phyloP scores from a whole-genome alignment of 2,113 vertebrate species.

The Corynorhinus townsendii region DNA sequence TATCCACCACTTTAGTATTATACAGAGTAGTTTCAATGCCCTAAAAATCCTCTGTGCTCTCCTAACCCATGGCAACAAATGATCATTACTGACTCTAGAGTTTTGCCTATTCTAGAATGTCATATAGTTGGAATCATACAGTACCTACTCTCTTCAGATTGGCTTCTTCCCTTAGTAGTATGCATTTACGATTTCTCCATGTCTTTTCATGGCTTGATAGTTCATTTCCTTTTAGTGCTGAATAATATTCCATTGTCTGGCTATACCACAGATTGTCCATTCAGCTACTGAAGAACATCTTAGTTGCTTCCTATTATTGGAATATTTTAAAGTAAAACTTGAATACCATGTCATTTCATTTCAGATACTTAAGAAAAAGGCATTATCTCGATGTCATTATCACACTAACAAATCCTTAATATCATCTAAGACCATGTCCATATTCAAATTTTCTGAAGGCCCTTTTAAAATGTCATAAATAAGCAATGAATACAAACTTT shows the following conservation, averaged over 20 bases:
- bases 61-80: background rate
- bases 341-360: background rate
- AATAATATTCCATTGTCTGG: background rate
- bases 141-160: background rate
- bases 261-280: background rate
- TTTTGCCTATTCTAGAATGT: background rate
- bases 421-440: background rate
- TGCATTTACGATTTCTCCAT: background rate
- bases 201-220: background rate
- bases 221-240: background rate
- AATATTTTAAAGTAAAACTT: conserved; percentile 36
- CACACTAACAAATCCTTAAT: background rate
- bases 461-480: background rate
- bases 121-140: background rate
- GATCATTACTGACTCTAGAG: background rate
- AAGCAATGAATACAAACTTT: conserved; percentile 2
- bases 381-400: background rate
- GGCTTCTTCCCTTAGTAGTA: background rate
- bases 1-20: background rate
- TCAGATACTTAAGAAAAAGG: background rate
- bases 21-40: background rate
- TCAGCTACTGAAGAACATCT: background rate
- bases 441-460: conserved; percentile 3
- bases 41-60: background rate
- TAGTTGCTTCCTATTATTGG: background rate